A percentile compares a stretch with the other conserved stretches of the same genome.
phyloP scores from a whole-genome alignment of 2,113 vertebrate genomes.

The Brachypteracias leptosomus region DNA sequence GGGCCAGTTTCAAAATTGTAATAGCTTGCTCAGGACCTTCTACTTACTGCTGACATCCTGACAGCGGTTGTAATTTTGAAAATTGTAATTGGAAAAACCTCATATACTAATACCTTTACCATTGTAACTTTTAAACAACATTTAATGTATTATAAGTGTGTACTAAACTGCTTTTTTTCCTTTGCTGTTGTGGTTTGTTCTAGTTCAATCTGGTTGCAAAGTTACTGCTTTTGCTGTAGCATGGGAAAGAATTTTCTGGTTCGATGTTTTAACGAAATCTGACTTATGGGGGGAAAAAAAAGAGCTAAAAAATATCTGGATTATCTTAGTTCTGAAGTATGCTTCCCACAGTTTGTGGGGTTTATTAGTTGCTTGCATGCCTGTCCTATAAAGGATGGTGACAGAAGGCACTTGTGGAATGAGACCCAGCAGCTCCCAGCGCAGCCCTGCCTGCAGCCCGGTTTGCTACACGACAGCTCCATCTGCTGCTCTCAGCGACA shows the following conservation, averaged over 20 bases:
- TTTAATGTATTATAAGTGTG: neutral
- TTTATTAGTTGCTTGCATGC: neutral
- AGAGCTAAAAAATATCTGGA: neutral
- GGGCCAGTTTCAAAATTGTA: neutral
- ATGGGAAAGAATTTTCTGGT: neutral
- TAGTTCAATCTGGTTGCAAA: neutral
- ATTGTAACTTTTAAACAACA: neutral
- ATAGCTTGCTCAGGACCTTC: neutral
- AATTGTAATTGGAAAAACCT: neutral
- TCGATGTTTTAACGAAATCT: neutral
- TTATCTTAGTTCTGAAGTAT: neutral
- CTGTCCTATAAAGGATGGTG: neutral
- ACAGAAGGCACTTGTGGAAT: neutral
- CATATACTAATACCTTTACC: neutral
- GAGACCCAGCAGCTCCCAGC: neutral
- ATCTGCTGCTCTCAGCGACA: neutral
- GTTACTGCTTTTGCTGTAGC: fast-evolving
- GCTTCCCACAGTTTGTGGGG: neutral
- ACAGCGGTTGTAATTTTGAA: neutral
- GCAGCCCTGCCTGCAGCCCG: fast-evolving
- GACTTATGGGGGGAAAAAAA: neutral
- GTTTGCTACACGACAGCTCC: neutral
- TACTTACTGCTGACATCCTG: neutral
- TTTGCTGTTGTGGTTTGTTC: neutral
- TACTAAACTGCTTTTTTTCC: neutral